Percentiles rank a stretch among this genome's conserved stretches.
Conservation (phyloP, 2,113 vertebrate genomes). For the Xyrauchen texanus region DNA sequence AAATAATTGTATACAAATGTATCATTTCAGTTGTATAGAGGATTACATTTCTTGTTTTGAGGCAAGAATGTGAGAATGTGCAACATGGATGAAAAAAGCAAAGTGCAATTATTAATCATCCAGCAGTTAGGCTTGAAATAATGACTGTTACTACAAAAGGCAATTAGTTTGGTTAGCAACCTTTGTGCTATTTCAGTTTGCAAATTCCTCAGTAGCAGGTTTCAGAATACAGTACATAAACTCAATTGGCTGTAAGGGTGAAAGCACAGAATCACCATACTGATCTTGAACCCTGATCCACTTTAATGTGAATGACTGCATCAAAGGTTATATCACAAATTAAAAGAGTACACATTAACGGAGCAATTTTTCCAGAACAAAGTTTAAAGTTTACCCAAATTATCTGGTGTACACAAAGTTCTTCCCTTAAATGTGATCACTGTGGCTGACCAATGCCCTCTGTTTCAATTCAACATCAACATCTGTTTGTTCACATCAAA, state of each 20-base stretch:
- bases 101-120: not conserved
- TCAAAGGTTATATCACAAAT: not conserved
- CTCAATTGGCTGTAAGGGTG: not conserved
- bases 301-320: not conserved
- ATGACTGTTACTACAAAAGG: not conserved
- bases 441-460: not conserved
- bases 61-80: too few relatives aligned
- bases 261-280: not conserved
- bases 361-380: not conserved
- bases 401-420: not conserved
- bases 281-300: not conserved
- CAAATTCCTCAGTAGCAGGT: not conserved
- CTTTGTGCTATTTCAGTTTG: not conserved
- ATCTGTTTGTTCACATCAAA: not conserved
- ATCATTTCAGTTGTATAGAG: not conserved
- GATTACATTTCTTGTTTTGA: too few relatives aligned
- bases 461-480: not conserved
- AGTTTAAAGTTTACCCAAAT: not conserved
- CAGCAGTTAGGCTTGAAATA: not conserved
- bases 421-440: too few relatives aligned
- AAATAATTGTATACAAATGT: not conserved
- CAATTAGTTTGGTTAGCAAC: not conserved
- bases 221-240: constrained; percentile 10
- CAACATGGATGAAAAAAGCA: not conserved
- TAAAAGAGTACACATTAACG: not conserved